phyloP scores from a whole-genome alignment of 2,888 invertebrate species.

The Caenorhabditis drosophilae region DNA sequence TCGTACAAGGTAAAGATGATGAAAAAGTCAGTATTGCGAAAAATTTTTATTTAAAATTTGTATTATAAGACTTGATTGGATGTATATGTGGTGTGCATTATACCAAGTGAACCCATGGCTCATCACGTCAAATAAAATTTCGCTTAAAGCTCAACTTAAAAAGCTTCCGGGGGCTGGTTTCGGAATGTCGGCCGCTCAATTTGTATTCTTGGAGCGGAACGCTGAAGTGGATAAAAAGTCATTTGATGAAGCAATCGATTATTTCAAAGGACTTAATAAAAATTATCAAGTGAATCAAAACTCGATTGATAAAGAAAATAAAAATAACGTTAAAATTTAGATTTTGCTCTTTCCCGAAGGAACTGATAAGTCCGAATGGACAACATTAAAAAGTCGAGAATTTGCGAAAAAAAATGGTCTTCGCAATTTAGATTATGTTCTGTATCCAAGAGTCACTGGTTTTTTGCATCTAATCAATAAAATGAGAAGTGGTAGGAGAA shows the following conservation, averaged over 20 bases:
- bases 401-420: constrained; percentile 71
- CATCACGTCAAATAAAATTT: constrained; percentile 77
- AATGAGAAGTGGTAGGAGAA: constrained; percentile 72
- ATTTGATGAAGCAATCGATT: constrained; percentile 78
- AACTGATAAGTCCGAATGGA: constrained; percentile 80
- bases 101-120: constrained; percentile 77
- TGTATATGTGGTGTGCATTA: constrained; percentile 84
- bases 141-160: constrained; percentile 83
- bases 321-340: constrained; percentile 72
- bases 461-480: constrained; percentile 73
- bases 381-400: constrained; percentile 73
- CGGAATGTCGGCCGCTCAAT: constrained; percentile 86
- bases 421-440: constrained; percentile 76
- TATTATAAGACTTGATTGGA: constrained; percentile 80
- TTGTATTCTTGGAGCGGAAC: constrained; percentile 82
- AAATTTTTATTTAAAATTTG: constrained; percentile 8
- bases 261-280: constrained; percentile 77
- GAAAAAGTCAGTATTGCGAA: background rate
- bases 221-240: constrained; percentile 81
- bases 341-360: constrained; percentile 86
- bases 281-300: constrained; percentile 71
- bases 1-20: constrained; percentile 62
- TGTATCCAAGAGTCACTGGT: constrained; percentile 87
- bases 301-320: background rate
- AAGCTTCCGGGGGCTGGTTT: constrained; percentile 82